These are phyloP conservation scores for Abramis brama DNA, from an alignment of 2,113 vertebrate species.

Conservation along the genomic window DNA sequence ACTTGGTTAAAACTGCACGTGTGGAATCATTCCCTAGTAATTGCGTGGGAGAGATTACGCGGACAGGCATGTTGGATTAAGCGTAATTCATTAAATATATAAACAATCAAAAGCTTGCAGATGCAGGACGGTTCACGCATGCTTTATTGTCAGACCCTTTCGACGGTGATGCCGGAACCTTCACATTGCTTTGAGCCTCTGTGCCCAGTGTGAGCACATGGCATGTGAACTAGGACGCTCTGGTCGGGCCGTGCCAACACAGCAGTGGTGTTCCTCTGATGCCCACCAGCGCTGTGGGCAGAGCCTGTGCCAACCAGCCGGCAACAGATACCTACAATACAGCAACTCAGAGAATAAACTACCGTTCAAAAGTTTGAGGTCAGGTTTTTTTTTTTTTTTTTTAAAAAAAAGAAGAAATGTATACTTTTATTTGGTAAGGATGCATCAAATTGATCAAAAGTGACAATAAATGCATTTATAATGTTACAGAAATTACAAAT, in stretches of 20 bases:
- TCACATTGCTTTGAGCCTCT: background rate
- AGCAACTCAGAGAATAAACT: too few relatives aligned
- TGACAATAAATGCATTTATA: too few relatives aligned
- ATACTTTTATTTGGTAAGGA: background rate
- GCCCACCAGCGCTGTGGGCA: background rate
- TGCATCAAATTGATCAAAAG: too few relatives aligned
- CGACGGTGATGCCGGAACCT: background rate
- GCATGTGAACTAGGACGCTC: constrained; percentile 2
- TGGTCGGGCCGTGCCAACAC: constrained; percentile 16
- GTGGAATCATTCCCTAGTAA: background rate
- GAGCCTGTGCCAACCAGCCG: background rate
- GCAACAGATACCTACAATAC: background rate
- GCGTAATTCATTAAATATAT: background rate
- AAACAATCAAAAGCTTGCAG: background rate
- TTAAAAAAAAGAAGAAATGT: too few relatives aligned
- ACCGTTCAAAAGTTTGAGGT: background rate
- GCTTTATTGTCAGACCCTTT: background rate
- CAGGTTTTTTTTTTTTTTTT: background rate
- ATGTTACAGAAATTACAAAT: too few relatives aligned
- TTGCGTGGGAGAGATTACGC: background rate
- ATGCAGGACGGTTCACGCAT: background rate
- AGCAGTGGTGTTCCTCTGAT: constrained; percentile 2
- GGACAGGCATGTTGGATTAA: background rate
- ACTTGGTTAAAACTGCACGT: background rate
- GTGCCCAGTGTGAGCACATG: constrained; percentile 40